Conservation (phyloP, 92 coral and sea anemone genomes). For the Blastomussa wellsi region DNA sequence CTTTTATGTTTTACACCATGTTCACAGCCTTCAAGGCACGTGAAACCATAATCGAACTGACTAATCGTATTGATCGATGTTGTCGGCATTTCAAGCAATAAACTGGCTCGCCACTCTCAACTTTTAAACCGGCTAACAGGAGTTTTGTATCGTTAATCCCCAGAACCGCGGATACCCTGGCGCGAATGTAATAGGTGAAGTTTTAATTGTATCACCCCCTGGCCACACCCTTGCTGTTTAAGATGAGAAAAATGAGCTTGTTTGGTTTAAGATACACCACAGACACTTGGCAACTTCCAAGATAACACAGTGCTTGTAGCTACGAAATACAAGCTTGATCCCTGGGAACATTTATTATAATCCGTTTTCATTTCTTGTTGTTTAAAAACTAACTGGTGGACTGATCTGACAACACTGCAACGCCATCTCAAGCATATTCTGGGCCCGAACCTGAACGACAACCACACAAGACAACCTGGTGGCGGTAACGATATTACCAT, state of each 20-base stretch:
- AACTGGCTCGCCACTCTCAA: background rate
- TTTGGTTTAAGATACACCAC: background rate
- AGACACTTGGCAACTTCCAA: background rate
- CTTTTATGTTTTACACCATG: background rate
- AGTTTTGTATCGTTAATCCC: background rate
- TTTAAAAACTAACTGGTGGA: background rate
- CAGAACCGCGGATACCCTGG: background rate
- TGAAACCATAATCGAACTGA: background rate
- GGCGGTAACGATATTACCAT: background rate
- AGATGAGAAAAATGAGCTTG: background rate
- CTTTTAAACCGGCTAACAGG: background rate
- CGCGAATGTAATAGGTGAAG: background rate
- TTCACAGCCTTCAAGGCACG: background rate
- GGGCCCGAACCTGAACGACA: background rate
- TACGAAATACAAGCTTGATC: background rate
- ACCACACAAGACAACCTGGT: background rate
- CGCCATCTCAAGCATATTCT: background rate
- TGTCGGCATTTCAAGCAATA: background rate
- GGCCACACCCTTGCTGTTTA: background rate
- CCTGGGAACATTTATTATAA: background rate
- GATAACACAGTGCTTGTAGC: background rate
- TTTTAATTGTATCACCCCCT: background rate
- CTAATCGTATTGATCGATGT: background rate
- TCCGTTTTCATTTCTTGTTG: background rate
- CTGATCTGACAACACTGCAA: background rate